These are phyloP conservation scores for Parus major DNA, from an alignment of 2,113 vertebrate species.

Conservation along the genomic window DNA sequence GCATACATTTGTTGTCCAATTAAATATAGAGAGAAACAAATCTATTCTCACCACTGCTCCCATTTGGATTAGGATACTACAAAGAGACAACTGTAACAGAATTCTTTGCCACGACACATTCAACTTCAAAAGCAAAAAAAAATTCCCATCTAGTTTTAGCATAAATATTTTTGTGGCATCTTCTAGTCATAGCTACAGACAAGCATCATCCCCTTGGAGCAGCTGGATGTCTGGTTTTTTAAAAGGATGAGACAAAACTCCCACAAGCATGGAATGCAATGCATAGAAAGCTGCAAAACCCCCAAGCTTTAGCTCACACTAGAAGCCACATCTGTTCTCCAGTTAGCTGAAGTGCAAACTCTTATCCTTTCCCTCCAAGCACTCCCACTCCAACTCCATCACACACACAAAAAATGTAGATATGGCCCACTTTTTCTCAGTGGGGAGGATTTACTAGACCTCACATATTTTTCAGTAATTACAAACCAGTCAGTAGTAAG, in stretches of 20 bases:
- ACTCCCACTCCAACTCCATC: background rate
- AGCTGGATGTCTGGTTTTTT: background rate
- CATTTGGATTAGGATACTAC: background rate
- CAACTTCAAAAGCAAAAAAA: background rate
- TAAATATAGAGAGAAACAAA: background rate
- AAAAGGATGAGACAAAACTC: background rate
- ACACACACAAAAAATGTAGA: background rate
- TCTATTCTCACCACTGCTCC: background rate
- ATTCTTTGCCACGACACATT: background rate
- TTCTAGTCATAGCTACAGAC: background rate
- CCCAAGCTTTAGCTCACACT: background rate
- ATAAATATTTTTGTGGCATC: conserved; percentile 10
- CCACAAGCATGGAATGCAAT: background rate
- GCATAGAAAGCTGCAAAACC: background rate
- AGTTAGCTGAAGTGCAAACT: background rate
- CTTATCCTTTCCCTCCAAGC: background rate
- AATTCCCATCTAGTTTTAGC: conserved; percentile 2
- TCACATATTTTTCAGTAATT: background rate
- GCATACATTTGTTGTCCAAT: background rate
- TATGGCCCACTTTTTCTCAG: background rate
- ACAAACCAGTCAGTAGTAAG: background rate
- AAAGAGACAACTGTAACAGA: background rate
- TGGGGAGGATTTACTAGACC: background rate
- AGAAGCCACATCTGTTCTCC: background rate
- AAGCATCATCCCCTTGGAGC: background rate